Evolutionary conservation across 35 echinoderm and acorn worm genomes (phyloP), one percentile per base, ranked within the genome.

Genomic region (Ophiothrix spiculata): DNA sequence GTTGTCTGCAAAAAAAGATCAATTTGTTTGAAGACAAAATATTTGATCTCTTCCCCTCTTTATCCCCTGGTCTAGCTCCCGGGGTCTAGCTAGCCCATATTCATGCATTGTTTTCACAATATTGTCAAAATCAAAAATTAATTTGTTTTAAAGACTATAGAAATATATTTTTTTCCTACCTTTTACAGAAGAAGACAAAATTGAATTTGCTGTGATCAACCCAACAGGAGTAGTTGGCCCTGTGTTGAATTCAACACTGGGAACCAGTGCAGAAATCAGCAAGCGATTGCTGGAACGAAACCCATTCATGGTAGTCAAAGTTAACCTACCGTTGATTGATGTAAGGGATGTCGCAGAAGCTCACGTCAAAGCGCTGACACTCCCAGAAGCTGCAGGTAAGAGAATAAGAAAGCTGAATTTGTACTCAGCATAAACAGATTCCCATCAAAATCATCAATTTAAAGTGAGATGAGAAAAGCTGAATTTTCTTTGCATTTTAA

Each of bases 321-420:
- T 95, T 12, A 81, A 81, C 77, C 89, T 95, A 6, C 79, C 84
- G 0, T 73, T 91, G 0, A 80, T 95, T 39, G 93, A 95, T 40
- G 85, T 95, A 15, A 77, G 93, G 16, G 93, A 95, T 39, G 85
- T 91, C 0, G 93, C 84, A 17, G 85, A 77, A 0, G 93, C 87
- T 37, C 93, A 95, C n/a, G 64, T 95, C 56, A 82, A 75, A 32
- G 83, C 88, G n/a, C 74, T 95, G 60, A 95, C 79, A 34, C 76
- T 76, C 78, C 63, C 78, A 36, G 80, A 95, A 40, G 93, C 85
- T 12, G 69, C 74, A 21, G 93, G 93, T 95, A 38, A 83, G 88
- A 79, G 32, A 42, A 25, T 38, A 86, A 31, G 37, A 25, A 75
- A 33, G n/a, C 28, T 14, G 0, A 4, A 25, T 17, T 17, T 4